A percentile compares a stretch with the other conserved stretches of the same genome.
Conservation (phyloP, 2,113 vertebrate species). For the Myiopsitta monachus region DNA sequence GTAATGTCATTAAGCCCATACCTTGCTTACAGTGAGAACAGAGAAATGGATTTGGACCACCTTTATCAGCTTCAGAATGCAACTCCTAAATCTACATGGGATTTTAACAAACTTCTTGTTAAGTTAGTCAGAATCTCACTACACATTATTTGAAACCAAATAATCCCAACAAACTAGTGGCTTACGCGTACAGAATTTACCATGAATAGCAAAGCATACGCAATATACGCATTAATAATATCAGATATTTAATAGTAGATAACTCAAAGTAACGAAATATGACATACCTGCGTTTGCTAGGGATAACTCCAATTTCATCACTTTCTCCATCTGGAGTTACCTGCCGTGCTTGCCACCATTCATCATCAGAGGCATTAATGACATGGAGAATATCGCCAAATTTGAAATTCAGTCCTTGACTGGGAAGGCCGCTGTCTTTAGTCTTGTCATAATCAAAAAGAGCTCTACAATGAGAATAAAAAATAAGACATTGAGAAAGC, state of each 20-base stretch:
- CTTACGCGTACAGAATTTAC: not conserved
- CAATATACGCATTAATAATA: not conserved
- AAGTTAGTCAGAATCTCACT: not conserved
- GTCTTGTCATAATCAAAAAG: constrained; percentile 87
- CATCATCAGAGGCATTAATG: constrained; percentile 84
- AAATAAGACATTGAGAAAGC: not conserved
- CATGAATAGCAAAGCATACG: not conserved
- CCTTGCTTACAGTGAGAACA: not conserved
- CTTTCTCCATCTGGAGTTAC: constrained; percentile 81
- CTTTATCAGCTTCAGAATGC: not conserved
- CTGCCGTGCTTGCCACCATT: constrained; percentile 85
- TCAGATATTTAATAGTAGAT: not conserved
- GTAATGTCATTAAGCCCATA: not conserved
- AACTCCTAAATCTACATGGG: not conserved
- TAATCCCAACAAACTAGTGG: not conserved
- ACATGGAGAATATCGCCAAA: constrained; percentile 86
- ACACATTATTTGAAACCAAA: not conserved
- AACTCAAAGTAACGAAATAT: not conserved
- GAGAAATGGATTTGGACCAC: not conserved
- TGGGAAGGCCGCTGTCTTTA: constrained; percentile 84
- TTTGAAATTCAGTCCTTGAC: constrained; percentile 83
- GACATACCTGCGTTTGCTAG: constrained; percentile 82
- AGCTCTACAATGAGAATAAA: constrained; percentile 69
- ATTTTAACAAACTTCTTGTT: not conserved
- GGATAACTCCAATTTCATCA: constrained; percentile 83